A percentile compares a stretch with the other conserved stretches of the same genome.
These are phyloP conservation scores for Smutsia temminckii DNA, from an alignment of 2,797 vertebrate genomes.

Conservation along the genomic window DNA sequence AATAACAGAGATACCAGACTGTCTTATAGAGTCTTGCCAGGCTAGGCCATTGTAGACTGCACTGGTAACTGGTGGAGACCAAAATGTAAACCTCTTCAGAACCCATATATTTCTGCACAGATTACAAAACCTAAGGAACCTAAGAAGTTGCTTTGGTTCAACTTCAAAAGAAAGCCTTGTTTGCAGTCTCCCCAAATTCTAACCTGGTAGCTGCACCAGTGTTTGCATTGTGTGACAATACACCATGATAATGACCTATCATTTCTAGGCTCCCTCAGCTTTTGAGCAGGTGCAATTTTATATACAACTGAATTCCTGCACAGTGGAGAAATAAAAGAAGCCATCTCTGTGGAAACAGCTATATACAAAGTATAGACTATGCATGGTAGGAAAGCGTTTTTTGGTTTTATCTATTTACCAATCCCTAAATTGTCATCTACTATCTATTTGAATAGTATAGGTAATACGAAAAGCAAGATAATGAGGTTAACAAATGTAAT, in stretches of 20 bases:
- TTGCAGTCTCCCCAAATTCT: not conserved
- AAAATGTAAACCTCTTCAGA: constrained; percentile 94
- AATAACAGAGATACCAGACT: constrained; percentile 85
- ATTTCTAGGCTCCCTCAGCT: constrained; percentile 96
- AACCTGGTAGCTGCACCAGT: constrained; percentile 57
- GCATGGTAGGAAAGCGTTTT: constrained; percentile 62
- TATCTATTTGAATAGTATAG: constrained; percentile 70
- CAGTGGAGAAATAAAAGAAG: constrained; percentile 76
- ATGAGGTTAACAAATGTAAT: constrained; percentile 53
- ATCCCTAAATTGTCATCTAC: constrained; percentile 43
- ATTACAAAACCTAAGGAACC: constrained; percentile 92
- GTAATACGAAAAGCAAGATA: constrained; percentile 62
- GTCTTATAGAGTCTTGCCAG: not conserved
- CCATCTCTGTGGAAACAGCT: constrained; percentile 87
- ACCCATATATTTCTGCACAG: constrained; percentile 94
- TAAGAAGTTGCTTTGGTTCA: constrained; percentile 93
- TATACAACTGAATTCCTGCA: constrained; percentile 90
- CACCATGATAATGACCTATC: constrained; percentile 93
- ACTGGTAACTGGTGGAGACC: constrained; percentile 94
- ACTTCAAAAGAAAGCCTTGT: constrained; percentile 94
- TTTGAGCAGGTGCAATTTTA: constrained; percentile 96
- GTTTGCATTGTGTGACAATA: constrained; percentile 95
- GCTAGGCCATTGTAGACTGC: constrained; percentile 94
- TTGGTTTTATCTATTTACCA: constrained; percentile 50
- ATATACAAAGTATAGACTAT: constrained; percentile 74